phyloP scores from a whole-genome alignment of 2,797 vertebrate genomes.

The Platalea minor region DNA sequence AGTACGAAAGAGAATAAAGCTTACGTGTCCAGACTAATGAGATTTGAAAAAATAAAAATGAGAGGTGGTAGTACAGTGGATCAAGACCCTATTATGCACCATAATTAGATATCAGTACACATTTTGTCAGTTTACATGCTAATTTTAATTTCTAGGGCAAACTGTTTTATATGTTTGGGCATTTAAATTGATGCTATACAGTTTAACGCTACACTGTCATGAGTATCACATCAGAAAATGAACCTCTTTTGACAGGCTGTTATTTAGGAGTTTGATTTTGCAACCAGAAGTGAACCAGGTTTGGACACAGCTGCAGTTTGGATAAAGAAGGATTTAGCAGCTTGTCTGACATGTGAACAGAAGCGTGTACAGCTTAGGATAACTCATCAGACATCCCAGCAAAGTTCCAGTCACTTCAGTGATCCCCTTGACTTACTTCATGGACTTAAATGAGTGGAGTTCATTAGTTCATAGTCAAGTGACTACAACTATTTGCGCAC shows the following conservation, averaged over 20 bases:
- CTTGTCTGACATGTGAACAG: background rate
- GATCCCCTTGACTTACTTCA: background rate
- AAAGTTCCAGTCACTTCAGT: background rate
- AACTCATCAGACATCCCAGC: background rate
- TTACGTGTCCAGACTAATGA: background rate
- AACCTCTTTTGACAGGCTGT: conserved; percentile 23
- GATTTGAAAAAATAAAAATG: background rate
- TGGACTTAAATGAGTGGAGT: background rate
- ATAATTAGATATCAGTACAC: conserved; percentile 15
- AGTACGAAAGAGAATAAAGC: background rate
- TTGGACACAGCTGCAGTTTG: background rate
- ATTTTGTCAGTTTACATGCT: background rate
- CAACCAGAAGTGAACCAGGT: background rate
- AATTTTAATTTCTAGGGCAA: conserved; percentile 27
- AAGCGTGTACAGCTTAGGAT: background rate
- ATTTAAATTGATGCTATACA: conserved; percentile 4
- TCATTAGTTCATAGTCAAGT: background rate
- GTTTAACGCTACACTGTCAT: background rate
- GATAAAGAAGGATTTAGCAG: background rate
- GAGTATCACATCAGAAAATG: conserved; percentile 6
- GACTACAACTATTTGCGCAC: background rate
- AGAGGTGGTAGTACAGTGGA: background rate
- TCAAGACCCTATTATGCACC: background rate
- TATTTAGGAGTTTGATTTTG: conserved; percentile 7
- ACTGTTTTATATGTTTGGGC: background rate